Evolutionary conservation across 2,888 invertebrate species (phyloP), one percentile per base, ranked within the genome.

Genomic region (Oxycera nigricornis): DNA sequence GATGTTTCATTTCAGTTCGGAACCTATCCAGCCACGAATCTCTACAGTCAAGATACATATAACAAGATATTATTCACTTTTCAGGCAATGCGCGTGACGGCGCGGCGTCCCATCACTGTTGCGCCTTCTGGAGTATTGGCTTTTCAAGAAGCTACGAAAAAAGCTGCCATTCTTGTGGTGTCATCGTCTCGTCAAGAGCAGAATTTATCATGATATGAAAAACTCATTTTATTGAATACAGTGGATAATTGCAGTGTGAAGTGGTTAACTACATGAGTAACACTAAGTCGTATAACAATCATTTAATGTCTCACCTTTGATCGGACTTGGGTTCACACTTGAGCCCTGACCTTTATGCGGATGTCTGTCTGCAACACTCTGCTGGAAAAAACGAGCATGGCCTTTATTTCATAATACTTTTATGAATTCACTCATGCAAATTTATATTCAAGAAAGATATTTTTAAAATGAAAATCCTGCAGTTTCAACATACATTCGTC

Each of bases 161-260:
- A 46, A 46, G 46, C 30, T 65, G 30, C 70, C 70, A 70, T 70
- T 70, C 70, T 70, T 70, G 70, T 70, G 52, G 52, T 70, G 70
- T 70, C 70, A 75, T 74, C 62, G 55, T 59, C 73, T 73, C 73
- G 75, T 72, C 72, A 72, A 74, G 73, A 35, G 75, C 55, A 28
- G 52, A 73, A 75, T 75, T 73, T 73, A 75, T 75, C 75, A 61
- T 75, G 75, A 75, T 75, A 75, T 73, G 75, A 75, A 75, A 67
- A 73, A 75, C 31, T 70, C 70, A 70, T 52, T 65, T 75, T 67
- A 73, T 73, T 76, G 65, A 74, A 76, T 70, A 62, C 73, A 74
- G 74, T 72, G 72, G 74, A 76, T 76, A 76, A 76, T 76, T 76
- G 74, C 76, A 72, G 50, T 59, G 70, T 76, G 72, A 76, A 74